Evolutionary conservation across 2,797 vertebrate species (phyloP), one percentile per base, ranked within the genome.

Genomic region (Prunella strophiata): DNA sequence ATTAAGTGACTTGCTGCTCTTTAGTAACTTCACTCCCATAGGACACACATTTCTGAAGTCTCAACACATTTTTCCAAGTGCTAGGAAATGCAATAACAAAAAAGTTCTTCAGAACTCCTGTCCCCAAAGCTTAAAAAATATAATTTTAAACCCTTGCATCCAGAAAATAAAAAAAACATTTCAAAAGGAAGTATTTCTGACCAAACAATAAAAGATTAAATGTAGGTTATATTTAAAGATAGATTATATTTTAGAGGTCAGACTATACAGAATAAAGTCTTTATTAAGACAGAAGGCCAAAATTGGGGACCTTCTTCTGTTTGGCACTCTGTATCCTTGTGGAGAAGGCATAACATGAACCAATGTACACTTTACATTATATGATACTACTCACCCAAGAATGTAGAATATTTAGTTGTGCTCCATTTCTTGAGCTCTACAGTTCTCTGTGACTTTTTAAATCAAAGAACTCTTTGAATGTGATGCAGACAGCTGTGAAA

Each of bases 1-100:
- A 84, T 26, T 94, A 92, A 95, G 58, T 80, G 55, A 94, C 73
- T 93, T 94, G 84, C 77, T 76, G 38, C 52, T 86, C 65, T 91
- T 82, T 85, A 91, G 27, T 70, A 91, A 90, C 3, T 94, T 92
- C 42, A 50, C 0, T 93, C 89, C 93, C 62, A 74, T 13, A 87
- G 87, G 83, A 92, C 23, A 77, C 20, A 57, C 58, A 59, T 89
- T 94, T 94, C 71, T 92, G 65, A 91, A 85, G 38, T 79, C 84
- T 88, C 68, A 77, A 48, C 32, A 61, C 57, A 52, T 73, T 74
- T 94, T 87, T 52, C 32, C 47, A 70, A 92, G 38, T 42, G 57
- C 57, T 84, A 83, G 79, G 40, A 59, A 88, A 93, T 34, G 85
- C 57, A 95, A 70, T 89, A 96, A 87, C 63, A 85, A 91, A 84